Evolutionary conservation across 2,113 vertebrate genomes (phyloP), one percentile per base, ranked within the genome.

Genomic region (Nasalis larvatus): DNA sequence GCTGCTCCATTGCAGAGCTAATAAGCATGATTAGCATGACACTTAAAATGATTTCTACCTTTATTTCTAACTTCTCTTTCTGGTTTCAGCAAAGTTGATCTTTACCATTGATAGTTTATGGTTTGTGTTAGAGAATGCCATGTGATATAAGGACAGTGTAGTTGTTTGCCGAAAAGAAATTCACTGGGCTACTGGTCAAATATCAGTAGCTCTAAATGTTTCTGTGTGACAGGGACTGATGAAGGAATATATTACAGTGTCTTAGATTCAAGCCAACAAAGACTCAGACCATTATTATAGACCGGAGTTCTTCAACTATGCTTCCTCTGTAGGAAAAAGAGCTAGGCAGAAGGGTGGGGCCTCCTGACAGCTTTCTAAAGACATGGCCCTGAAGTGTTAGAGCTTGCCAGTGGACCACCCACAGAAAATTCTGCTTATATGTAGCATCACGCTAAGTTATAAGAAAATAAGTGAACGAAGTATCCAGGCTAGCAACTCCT

Each of bases 401-500:
- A 89, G 86, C 42, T 47, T 77, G 86, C 94, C 89, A 87, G 54
- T 13, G 8, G 49, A 52, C 74, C 91, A 95, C 89, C 86, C 84
- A 81, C 2, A 11, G 85, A 89, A 92, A 85, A 92, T 56, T 77
- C 74, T n/a, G 16, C 86, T 76, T 96, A 85, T 40, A 78, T 14
- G 80, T 93, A 92, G 40, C 25, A 63, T 71, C 63, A 40, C 12
- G 52, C 71, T 74, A 54, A 86, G 45, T 86, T 93, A 82, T 32
- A 78, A 85, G 42, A 92, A 97, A 96, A 95, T 35, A 91, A 96
- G 86, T 20, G 71, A 95, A 74, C 32, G 77, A 80, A 97, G 47
- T 52, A 87, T 13, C 40, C 40, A 93, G 84, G 73, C 25, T 35
- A 95, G 52, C 25, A 69, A 92, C 89, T 89, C 47, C n/a, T 90